phyloP scores from a whole-genome alignment of 2,113 vertebrate genomes.

The Promerops cafer region DNA sequence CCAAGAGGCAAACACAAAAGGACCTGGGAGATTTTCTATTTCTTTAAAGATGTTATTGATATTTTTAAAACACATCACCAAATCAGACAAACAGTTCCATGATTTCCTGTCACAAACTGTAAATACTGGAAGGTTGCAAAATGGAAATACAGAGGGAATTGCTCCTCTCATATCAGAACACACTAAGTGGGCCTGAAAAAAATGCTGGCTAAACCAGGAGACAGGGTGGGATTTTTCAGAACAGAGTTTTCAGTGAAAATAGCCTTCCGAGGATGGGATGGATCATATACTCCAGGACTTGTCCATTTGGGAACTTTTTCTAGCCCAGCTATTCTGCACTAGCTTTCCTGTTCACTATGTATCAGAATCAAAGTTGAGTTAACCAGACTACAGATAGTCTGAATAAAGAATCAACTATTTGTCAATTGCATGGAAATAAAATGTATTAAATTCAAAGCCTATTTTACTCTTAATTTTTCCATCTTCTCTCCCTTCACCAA shows the following conservation, averaged over 20 bases:
- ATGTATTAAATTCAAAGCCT: not conserved
- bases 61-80: not conserved
- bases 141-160: not conserved
- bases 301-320: not conserved
- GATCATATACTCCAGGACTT: not conserved
- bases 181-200: not conserved
- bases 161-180: not conserved
- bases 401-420: not conserved
- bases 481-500: not conserved
- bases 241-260: not conserved
- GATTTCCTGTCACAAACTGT: not conserved
- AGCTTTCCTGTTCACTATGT: not conserved
- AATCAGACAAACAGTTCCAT: not conserved
- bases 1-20: not conserved
- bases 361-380: not conserved
- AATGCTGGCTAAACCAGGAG: not conserved
- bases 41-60: not conserved
- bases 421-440: not conserved
- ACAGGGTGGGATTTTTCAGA: not conserved
- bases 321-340: not conserved
- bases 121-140: not conserved
- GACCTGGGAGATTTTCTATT: not conserved
- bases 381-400: not conserved
- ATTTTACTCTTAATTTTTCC: not conserved
- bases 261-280: not conserved